phyloP scores from a whole-genome alignment of 2,113 vertebrate genomes.

The Mobula hypostoma region DNA sequence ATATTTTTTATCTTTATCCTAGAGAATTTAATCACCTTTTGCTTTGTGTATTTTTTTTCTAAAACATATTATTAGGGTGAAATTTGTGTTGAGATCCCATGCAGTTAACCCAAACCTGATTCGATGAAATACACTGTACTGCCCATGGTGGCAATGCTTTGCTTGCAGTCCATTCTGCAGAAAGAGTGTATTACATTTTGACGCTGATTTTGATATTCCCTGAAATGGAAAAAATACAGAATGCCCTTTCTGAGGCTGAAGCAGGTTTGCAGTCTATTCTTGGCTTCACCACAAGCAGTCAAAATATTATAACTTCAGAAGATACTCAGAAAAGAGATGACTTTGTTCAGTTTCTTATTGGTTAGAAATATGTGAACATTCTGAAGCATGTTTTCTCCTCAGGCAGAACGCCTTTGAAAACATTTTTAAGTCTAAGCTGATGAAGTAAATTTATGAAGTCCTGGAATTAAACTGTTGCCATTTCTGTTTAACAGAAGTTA shows the following conservation, averaged over 20 bases:
- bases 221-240: not conserved
- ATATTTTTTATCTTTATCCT: not conserved
- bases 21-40: not conserved
- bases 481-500: not conserved
- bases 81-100: not conserved
- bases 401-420: not conserved
- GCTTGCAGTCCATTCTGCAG: not conserved
- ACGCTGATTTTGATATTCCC: not conserved
- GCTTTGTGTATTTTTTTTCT: not conserved
- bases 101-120: not conserved
- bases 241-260: not conserved
- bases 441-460: not conserved
- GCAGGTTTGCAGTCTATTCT: too few species aligned
- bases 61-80: not conserved
- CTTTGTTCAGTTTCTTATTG: conserved; percentile 14
- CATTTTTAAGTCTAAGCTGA: not conserved
- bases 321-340: not conserved
- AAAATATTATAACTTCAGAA: not conserved
- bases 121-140: not conserved
- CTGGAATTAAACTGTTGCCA: not conserved
- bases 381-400: not conserved
- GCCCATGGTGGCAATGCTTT: not conserved
- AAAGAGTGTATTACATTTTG: not conserved
- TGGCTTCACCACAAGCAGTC: not conserved
- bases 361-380: not conserved